A percentile compares a stretch with the other conserved stretches of the same genome.
Conservation (phyloP, 2,113 vertebrate species). For the Synodontis membranacea region DNA sequence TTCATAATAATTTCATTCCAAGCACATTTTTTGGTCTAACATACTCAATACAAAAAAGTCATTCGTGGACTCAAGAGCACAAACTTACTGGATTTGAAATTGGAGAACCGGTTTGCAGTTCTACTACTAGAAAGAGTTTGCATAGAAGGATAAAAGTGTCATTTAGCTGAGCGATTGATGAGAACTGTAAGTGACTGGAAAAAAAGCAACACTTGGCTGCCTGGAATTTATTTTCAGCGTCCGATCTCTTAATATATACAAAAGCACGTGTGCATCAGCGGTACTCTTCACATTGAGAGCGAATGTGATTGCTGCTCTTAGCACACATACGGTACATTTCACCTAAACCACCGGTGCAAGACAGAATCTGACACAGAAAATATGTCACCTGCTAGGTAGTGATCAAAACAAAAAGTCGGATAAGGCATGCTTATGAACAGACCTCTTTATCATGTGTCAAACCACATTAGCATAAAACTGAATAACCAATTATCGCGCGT, state of each 20-base stretch:
- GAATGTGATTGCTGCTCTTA: neutral
- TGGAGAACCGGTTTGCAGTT: too few species aligned
- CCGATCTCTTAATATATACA: neutral
- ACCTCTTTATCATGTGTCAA: neutral
- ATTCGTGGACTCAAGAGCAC: neutral
- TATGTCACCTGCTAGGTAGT: constrained; percentile 34
- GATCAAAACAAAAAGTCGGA: neutral
- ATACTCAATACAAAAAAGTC: neutral
- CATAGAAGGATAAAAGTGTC: neutral
- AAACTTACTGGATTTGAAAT: neutral
- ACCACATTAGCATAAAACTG: neutral
- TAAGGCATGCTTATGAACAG: neutral
- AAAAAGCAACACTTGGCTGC: neutral
- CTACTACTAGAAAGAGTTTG: neutral
- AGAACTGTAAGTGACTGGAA: neutral
- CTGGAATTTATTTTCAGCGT: too few species aligned
- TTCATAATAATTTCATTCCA: neutral
- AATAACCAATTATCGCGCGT: neutral
- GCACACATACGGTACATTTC: neutral
- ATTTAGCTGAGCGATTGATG: neutral
- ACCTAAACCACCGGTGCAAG: neutral
- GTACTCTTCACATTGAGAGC: neutral
- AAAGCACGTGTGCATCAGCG: neutral
- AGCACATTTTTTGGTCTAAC: neutral
- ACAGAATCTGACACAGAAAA: neutral